Evolutionary conservation across 2,888 invertebrate species (phyloP), one percentile per base, ranked within the genome.

Genomic region (Exocentrus adspersus): DNA sequence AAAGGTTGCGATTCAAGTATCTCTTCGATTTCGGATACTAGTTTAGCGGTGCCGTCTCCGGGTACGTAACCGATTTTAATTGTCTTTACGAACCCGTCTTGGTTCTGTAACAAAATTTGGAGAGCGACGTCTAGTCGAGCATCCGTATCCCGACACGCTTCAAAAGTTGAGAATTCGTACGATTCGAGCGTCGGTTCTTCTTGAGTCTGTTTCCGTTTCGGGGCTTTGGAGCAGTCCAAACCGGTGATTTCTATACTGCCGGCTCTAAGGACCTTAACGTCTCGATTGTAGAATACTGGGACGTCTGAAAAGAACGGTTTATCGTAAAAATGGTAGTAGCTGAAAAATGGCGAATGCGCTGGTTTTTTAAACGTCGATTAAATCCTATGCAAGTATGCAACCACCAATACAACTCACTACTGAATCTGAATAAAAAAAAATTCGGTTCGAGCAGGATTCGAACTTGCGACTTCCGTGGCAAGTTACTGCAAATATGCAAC

Each of bases 231-330:
- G 0, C 86, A 86, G 72, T 86, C 87, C 3, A 88, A 73, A n/a
- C 87, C 88, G 41, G 84, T 83, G 1, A 90, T 84, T 78, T 87
- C 86, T 0, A 89, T 84, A 5, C 88, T 89, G 9, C 87, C 88
- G 12, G 87, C 82, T 30, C 80, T 71, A 7, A 85, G 80, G 0
- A 81, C 67, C 12, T 83, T 82, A 14, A 84, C 77, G 1, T 81
- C 75, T 20, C 78, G 78, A 69, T 84, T 80, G 2, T 81, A 75
- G 30, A 75, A 72, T 1, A 84, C 81, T 1, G 83, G 77, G 6
- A 85, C 68, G 51, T 78, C 84, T 84, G 54, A 24, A 75, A 76
- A 52, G 7, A 28, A 28, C n/a, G n/a, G n/a, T n/a, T n/a, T n/a
- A n/a, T n/a, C n/a, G n/a, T n/a, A n/a, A n/a, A n/a, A n/a, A n/a